A percentile compares a stretch with the other conserved stretches of the same genome.
Evolutionary conservation across 2,797 vertebrate species (phyloP).

Genomic region (Rhinatrema bivittatum): DNA sequence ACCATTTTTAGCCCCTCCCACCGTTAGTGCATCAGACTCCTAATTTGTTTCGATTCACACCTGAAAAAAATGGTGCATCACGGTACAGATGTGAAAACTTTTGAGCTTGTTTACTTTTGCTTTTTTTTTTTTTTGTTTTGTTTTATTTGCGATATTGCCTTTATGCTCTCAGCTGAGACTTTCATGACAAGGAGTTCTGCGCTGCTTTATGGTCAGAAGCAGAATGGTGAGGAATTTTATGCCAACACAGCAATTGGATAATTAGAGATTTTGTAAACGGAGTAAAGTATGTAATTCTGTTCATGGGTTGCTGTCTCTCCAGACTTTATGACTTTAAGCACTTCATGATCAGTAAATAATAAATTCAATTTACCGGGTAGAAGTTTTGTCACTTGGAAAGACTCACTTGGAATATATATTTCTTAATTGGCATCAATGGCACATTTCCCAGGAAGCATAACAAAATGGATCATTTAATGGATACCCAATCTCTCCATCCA

Average conservation of each 20-base stretch:
- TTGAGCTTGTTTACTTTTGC: too few relatives aligned
- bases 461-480: constrained; percentile 74
- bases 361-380: constrained; percentile 55
- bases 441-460: constrained; percentile 63
- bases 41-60: too few relatives aligned
- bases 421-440: constrained; percentile 72
- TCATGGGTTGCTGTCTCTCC: constrained; percentile 30
- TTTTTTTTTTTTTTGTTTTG: too few relatives aligned
- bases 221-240: constrained; percentile 1
- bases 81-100: too few relatives aligned
- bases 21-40: too few relatives aligned
- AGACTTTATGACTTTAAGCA: constrained; percentile 42
- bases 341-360: constrained; percentile 62
- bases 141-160: too few relatives aligned
- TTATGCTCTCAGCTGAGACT: constrained; percentile 13
- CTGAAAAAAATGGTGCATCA: too few relatives aligned
- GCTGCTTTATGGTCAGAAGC: constrained; percentile 1
- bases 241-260: constrained; percentile 12
- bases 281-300: constrained; percentile 25
- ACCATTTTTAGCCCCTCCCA: too few relatives aligned
- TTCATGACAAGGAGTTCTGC: constrained; percentile 13
- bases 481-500: constrained; percentile 68
- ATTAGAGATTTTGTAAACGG: constrained; percentile 36
- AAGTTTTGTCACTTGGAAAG: constrained; percentile 58
- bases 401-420: constrained; percentile 59